Conservation (phyloP, 2,113 vertebrate species). For the Alligator mississippiensis region DNA sequence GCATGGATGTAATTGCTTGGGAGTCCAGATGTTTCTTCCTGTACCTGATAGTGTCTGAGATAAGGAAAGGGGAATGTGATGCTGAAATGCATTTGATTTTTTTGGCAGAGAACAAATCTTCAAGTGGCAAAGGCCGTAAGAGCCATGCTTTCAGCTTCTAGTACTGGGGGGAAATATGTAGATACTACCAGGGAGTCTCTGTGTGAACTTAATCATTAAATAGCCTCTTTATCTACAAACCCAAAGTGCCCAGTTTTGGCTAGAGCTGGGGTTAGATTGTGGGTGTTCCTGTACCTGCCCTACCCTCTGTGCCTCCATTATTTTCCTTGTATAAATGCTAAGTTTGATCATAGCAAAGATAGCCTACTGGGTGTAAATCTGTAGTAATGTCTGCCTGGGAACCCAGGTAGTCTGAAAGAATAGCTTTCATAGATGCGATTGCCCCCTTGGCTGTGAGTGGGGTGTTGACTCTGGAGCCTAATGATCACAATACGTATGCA, state of each 20-base stretch:
- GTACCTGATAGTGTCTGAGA: neutral
- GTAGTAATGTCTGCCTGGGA: neutral
- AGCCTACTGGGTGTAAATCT: neutral
- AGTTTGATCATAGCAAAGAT: neutral
- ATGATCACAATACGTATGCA: neutral
- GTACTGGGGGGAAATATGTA: neutral
- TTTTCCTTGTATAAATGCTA: neutral
- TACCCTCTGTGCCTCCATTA: too few species aligned
- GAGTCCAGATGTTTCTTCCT: fast-evolving
- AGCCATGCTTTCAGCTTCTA: fast-evolving
- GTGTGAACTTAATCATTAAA: fast-evolving
- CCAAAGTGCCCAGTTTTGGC: fast-evolving
- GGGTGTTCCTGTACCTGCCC: neutral
- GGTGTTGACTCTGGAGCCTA: neutral
- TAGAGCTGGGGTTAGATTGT: neutral
- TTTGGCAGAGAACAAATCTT: neutral
- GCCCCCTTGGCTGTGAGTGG: neutral
- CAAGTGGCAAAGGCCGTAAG: neutral
- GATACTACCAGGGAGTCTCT: fast-evolving
- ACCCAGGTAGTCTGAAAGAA: neutral
- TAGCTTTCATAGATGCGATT: neutral
- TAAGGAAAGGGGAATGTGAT: neutral
- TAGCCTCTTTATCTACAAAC: fast-evolving
- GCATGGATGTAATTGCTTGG: fast-evolving
- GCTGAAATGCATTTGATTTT: neutral